A percentile compares a stretch with the other conserved stretches of the same genome.
These are phyloP conservation scores for Lithophane socia DNA, from an alignment of 2,888 invertebrate genomes.

Conservation along the genomic window DNA sequence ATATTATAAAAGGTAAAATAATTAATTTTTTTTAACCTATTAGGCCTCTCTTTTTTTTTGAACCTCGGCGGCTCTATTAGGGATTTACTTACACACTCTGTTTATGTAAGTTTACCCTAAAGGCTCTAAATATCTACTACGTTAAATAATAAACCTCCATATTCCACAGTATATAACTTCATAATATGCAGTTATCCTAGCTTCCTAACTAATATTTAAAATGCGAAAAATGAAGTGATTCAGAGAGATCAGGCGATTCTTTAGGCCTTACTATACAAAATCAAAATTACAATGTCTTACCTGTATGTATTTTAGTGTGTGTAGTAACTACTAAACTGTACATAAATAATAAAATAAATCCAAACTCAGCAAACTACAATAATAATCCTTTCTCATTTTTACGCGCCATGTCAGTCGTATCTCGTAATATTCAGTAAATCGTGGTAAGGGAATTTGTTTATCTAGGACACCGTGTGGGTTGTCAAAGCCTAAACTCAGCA, in stretches of 20 bases:
- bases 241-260: not conserved
- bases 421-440: conserved; percentile 67
- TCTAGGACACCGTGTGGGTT: conserved; percentile 74
- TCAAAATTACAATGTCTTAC: too few species aligned
- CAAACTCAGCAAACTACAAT: conserved; percentile 12
- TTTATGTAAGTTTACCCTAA: not conserved
- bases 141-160: not conserved
- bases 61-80: too few species aligned
- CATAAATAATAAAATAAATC: too few species aligned
- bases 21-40: too few species aligned
- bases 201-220: too few species aligned
- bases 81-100: not conserved
- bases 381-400: conserved; percentile 37
- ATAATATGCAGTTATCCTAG: too few species aligned
- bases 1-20: not conserved
- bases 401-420: conserved; percentile 36
- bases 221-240: too few species aligned
- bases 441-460: conserved; percentile 74
- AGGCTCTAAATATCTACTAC: not conserved
- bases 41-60: too few species aligned
- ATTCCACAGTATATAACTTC: not conserved
- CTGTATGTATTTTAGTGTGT: too few species aligned
- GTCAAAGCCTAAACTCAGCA: conserved; percentile 74
- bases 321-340: too few species aligned
- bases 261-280: conserved; percentile 1